Base-by-base conservation (phyloP, 2,888 invertebrate species). In the Melanargia galathea region DNA sequence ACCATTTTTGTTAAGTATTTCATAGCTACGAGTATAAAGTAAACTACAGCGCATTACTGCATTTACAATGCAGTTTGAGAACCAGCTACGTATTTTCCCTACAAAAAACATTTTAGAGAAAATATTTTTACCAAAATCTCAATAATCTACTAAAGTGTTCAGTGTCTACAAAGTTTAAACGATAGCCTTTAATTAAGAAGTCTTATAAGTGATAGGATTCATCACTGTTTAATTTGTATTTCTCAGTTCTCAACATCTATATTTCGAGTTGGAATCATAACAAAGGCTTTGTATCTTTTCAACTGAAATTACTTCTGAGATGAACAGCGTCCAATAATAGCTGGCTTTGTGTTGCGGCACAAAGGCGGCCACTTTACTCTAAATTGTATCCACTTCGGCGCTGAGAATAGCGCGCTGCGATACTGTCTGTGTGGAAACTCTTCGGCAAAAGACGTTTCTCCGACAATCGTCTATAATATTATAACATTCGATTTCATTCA, bases 361-460 rank as follows among this genome's bases (percentile, higher is more conserved):
- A 52, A 52, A 52, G 52, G 8, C 26, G 52, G 35, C 10, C 13
- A n/a, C 52, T 52, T 52, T 52, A 52, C 52, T 35, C 33, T 52
- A 52, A 52, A 52, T 52, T 52, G 52, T 52, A 52, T 52, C 52
- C 52, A 52, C 52, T 52, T 35, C 13, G 49, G 52, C 33, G 33
- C 35, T 33, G 51, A 35, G 52, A 52, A 52, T 35, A 52, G 52
- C 49, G 2, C 13, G 11, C 11, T 13, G 13, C 20, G 52, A 33
- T 33, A 22, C 33, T 52, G 11, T 20, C 35, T 51, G 30, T 30
- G 49, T 18, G 18, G 16, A 30, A 7, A 30, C 33, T 33, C 33
- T 11, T 18, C n/a, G 16, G 26, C 3, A 16, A 26, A 30, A 49
- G 16, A 8, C 49, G 24, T 49, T 8, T 49, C 51, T 33, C 33